Percentiles rank a stretch among this genome's conserved stretches.
These are phyloP conservation scores for Drosophila greeni DNA, from an alignment of 2,888 invertebrate species.

Conservation along the genomic window DNA sequence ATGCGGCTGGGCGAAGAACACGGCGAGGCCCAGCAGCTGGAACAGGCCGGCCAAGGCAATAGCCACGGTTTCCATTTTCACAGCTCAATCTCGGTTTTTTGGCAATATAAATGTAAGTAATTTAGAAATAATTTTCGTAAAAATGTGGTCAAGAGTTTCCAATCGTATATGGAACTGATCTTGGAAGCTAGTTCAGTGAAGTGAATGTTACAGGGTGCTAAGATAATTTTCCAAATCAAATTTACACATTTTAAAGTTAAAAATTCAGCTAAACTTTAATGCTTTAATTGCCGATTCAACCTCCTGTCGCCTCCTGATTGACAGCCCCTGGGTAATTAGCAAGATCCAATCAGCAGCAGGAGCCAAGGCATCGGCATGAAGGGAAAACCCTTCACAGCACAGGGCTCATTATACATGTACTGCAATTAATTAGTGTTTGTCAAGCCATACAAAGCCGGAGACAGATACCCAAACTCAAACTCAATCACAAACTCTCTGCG, in stretches of 20 bases:
- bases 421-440: conserved; percentile 47
- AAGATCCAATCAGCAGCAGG: conserved; percentile 22
- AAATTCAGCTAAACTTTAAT: too few relatives aligned
- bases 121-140: background rate
- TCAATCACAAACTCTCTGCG: conserved; percentile 3
- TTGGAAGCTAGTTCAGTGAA: background rate
- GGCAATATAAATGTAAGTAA: background rate
- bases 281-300: background rate
- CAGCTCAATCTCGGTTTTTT: background rate
- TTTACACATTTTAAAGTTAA: too few relatives aligned
- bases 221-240: too few relatives aligned
- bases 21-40: conserved; percentile 59
- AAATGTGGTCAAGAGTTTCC: background rate
- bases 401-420: conserved; percentile 30
- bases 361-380: conserved; percentile 1
- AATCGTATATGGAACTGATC: background rate
- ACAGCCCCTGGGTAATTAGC: conserved; percentile 32
- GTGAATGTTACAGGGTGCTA: background rate
- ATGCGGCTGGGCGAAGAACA: conserved; percentile 62
- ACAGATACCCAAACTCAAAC: background rate
- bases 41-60: conserved; percentile 53
- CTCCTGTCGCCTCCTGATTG: conserved; percentile 17
- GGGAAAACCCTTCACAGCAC: conserved; percentile 1
- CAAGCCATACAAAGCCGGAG: conserved; percentile 24
- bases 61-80: conserved; percentile 47